phyloP scores from a whole-genome alignment of 2,113 vertebrate genomes.

The Mustela lutreola region DNA sequence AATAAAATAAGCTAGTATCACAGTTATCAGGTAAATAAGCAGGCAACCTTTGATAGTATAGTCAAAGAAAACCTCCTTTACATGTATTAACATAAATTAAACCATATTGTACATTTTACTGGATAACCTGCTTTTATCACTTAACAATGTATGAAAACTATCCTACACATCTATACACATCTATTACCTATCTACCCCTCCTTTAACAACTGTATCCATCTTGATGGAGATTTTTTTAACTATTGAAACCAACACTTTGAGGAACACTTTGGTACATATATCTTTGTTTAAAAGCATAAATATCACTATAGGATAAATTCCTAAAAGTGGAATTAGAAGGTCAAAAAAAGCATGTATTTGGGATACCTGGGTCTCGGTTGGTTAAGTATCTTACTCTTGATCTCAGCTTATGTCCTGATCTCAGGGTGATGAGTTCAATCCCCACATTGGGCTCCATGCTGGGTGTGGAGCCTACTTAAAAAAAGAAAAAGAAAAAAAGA shows the following conservation, averaged over 20 bases:
- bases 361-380: neutral
- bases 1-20: slow-evolving; percentile 32
- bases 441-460: neutral
- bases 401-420: neutral
- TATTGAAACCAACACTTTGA: neutral
- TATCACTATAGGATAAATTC: slow-evolving; percentile 15
- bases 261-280: neutral
- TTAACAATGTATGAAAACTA: neutral
- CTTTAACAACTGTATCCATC: neutral
- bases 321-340: neutral
- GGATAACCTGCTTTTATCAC: neutral
- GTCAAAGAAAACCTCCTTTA: neutral
- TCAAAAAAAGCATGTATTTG: slow-evolving; percentile 18
- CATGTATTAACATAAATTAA: slow-evolving; percentile 12
- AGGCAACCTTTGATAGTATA: neutral
- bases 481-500: neutral
- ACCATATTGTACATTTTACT: neutral
- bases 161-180: neutral
- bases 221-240: neutral
- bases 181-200: neutral
- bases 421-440: neutral
- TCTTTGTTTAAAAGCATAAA: neutral
- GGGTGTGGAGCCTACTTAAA: neutral
- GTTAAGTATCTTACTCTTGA: neutral
- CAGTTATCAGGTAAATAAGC: neutral